Base-by-base conservation (phyloP, 1,140 invertebrate genomes). In the Aporrectodea caliginosa region DNA sequence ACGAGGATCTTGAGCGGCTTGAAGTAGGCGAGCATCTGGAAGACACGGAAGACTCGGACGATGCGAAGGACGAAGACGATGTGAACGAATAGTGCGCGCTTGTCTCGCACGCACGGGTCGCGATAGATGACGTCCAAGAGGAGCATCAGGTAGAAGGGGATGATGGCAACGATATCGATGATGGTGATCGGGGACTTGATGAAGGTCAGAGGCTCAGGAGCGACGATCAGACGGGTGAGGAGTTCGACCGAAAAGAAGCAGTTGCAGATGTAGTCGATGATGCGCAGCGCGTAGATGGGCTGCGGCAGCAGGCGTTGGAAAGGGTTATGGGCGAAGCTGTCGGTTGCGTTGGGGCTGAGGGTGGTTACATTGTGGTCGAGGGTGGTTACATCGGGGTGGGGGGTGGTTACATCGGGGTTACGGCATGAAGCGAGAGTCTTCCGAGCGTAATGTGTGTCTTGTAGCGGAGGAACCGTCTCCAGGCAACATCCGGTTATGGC, bases 151-250 rank as follows among this genome's bases (percentile, higher is more conserved):
- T 86, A 87, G 79, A 89, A 89, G 1, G 97, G 97, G 91, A 98
- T 97, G 91, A 98, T 98, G 88, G 97, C 96, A 90, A 88, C 68
- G 90, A 98, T 95, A 90, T 98, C 97, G 90, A 98, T 98, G 90
- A 97, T 94, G 91, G 98, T 98, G 95, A 98, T 97, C 89, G 98
- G 94, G 92, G 97, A 79, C 35, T 85, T 85, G 35, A 70, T 75
- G 78, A 79, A 79, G 33, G 27, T 35, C 70, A 79, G 33, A 16
- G 31, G 32, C 30, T 74, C 78, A 1, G 86, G 86, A 35, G 80
- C 77, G 0, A 85, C 85, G 14, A 81, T 35, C 68, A 88, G 81
- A 75, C 89, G 82, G 0, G 83, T 75, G 0, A 88, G 68, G 35
- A 89, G 87, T 70, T 90, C 89, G 1, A 89, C 58, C 0, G 89